phyloP scores from a whole-genome alignment of 2,113 vertebrate genomes.

The Xenopus laevis region DNA sequence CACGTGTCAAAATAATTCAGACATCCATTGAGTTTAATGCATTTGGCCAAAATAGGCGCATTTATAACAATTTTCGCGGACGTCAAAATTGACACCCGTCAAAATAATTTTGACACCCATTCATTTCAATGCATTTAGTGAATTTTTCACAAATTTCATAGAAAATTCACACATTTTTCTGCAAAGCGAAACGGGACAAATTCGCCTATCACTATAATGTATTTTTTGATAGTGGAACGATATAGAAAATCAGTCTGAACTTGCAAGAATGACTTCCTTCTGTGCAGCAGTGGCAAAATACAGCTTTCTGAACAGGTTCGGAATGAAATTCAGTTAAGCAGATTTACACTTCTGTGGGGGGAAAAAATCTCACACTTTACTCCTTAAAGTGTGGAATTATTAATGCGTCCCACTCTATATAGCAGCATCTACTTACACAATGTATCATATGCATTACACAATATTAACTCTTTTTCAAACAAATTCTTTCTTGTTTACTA shows the following conservation, averaged over 20 bases:
- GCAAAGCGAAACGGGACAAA: too few species aligned
- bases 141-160: too few species aligned
- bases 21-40: too few species aligned
- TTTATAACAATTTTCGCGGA: too few species aligned
- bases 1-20: too few species aligned
- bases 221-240: too few species aligned
- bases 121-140: too few species aligned
- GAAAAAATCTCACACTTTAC: background rate
- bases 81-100: too few species aligned
- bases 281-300: background rate
- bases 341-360: background rate
- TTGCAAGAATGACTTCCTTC: background rate
- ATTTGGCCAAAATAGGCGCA: too few species aligned
- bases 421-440: background rate
- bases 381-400: background rate
- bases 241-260: background rate
- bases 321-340: background rate
- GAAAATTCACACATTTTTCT: too few species aligned
- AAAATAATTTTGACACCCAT: too few species aligned
- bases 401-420: background rate
- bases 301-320: background rate
- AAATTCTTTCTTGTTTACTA: slow-evolving; percentile 21
- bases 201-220: too few species aligned
- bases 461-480: slow-evolving; percentile 28
- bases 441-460: slow-evolving; percentile 19